Evolutionary conservation across 2,113 vertebrate genomes (phyloP).

Genomic region (Sebastes schlegelii): DNA sequence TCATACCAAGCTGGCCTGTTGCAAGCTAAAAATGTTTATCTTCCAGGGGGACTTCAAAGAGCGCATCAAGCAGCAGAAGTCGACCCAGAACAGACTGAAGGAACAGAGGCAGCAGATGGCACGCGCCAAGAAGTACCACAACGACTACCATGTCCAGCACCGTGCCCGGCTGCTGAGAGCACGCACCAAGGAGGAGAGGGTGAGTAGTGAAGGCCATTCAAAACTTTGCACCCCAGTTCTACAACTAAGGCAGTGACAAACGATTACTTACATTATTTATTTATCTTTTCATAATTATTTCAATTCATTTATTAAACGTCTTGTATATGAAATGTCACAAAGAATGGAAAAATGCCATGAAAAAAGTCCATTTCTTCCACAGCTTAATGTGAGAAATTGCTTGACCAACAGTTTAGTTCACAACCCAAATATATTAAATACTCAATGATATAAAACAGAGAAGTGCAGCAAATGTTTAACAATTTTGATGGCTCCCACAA

Average conservation of each 20-base stretch:
- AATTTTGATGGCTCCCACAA: neutral
- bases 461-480: neutral
- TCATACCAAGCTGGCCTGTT: neutral
- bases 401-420: neutral
- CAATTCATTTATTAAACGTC: neutral
- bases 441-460: neutral
- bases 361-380: neutral
- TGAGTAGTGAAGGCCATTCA: conserved; percentile 50
- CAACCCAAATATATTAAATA: neutral
- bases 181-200: conserved; percentile 92
- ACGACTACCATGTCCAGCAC: conserved; percentile 90
- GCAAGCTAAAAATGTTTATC: neutral
- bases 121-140: conserved; percentile 90
- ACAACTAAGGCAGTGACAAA: too few relatives aligned
- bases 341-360: neutral
- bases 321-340: neutral
- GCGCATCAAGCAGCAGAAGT: conserved; percentile 87
- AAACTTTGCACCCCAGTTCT: neutral
- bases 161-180: conserved; percentile 89
- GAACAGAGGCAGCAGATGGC: conserved; percentile 90
- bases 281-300: neutral
- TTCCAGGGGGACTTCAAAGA: conserved; percentile 91
- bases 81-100: conserved; percentile 85
- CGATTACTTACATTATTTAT: neutral
- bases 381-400: neutral